phyloP scores from a whole-genome alignment of 1,140 invertebrate genomes.

The Monochamus saltuarius region DNA sequence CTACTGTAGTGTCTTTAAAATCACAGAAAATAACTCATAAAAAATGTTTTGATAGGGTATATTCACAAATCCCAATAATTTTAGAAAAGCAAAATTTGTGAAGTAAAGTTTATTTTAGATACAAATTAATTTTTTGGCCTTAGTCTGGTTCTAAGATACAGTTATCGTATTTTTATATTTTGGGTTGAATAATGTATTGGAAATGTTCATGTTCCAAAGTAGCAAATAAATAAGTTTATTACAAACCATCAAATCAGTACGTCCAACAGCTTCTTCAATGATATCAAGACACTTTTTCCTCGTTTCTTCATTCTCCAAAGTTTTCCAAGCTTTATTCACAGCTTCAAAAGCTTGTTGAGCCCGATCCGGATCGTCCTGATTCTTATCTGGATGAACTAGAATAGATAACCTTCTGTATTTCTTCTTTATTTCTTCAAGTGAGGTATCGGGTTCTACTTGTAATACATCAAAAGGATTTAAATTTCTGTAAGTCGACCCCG shows the following conservation, averaged over 20 bases:
- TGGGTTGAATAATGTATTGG: too few species aligned
- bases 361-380: constrained; percentile 91
- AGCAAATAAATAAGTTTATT: too few species aligned
- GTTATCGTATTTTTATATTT: too few species aligned
- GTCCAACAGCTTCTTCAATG: constrained; percentile 93
- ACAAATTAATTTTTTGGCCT: too few species aligned
- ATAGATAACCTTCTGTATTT: constrained; percentile 96
- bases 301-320: constrained; percentile 92
- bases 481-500: constrained; percentile 95
- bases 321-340: constrained; percentile 96
- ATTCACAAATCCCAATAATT: too few species aligned
- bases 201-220: too few species aligned
- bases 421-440: constrained; percentile 92
- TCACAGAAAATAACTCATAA: too few species aligned
- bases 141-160: too few species aligned
- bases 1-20: too few species aligned
- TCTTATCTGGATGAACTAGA: constrained; percentile 98
- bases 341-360: constrained; percentile 94
- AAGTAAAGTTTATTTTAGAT: too few species aligned
- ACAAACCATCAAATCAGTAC: constrained; percentile 94
- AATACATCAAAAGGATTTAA: constrained; percentile 95
- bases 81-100: too few species aligned
- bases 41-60: too few species aligned
- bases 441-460: constrained; percentile 87
- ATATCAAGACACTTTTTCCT: constrained; percentile 94